Base-by-base conservation (phyloP, 2,113 vertebrate genomes). In the Procavia capensis region DNA sequence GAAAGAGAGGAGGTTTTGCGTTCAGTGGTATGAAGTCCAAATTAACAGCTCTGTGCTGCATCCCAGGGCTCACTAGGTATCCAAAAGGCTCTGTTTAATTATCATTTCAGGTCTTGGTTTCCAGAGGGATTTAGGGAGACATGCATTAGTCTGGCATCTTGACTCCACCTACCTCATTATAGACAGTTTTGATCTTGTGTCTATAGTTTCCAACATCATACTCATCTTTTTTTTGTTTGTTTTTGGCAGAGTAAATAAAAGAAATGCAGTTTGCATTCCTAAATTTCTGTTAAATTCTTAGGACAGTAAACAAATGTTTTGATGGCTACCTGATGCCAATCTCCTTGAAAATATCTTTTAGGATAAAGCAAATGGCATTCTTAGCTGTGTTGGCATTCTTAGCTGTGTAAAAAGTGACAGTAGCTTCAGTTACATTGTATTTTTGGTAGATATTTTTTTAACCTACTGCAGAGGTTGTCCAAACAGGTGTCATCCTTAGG, bases 381-480 rank as follows among this genome's bases (percentile, higher is more conserved):
- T 66, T 82, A 93, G n/a, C 41, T 84, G 70, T 82, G 13, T 17
- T 84, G 64, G 16, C n/a, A 66, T 63, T 95, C 45, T 66, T 82
- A 93, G n/a, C 41, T 84, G 70, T 82, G 22, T 45, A 76, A 45
- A 41, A 81, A 92, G 47, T 57, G 61, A 66, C 0, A 90, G 9
- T 9, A 34, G 17, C 61, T 93, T 72, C 20, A 29, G 9, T 83
- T 89, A 41, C 24, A 79, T 31, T 78, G 1, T 86, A 76, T 96
- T 76, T 78, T 72, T 54, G 63, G 9, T 19, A 74, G 25, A 61
- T 70, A 16, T 50, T 85, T 19, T 87, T 96, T 72, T 66, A n/a
- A 97, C 98, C 98, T 95, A 98, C 98, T 92, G 88, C 98, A 99
- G 54, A 98, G 98, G 4, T 92, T 98, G 43, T 98, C 66, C 75